Evolutionary conservation across 2,113 vertebrate species (phyloP), one percentile per base, ranked within the genome.

Genomic region (Melanerpes aurifrons): DNA sequence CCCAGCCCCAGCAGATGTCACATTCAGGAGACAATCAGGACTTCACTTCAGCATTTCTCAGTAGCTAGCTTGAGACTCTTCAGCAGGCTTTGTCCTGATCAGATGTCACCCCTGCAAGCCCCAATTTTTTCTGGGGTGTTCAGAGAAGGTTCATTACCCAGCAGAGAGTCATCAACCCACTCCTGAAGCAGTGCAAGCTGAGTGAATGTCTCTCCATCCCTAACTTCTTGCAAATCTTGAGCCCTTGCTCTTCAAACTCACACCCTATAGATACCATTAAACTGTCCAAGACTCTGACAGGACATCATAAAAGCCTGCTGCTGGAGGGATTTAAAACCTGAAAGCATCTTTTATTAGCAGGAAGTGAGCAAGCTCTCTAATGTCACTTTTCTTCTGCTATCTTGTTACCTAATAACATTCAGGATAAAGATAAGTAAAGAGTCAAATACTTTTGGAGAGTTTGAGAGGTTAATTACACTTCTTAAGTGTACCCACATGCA

Each of bases 321-420:
- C 61, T 32, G 13, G 70, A 79, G 40, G 68, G 75, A 90, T 81
- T 95, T 90, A 90, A 89, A 87, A 47, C 32, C 28, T 15, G 8
- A 90, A 77, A 91, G 56, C 73, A 93, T 61, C 47, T 90, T 93
- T 81, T 68, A 87, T 80, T 83, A 90, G 58, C 66, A 81, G 58
- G 37, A 86, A 93, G 37, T 21, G 25, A 94, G 70, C 63, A 89
- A 80, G 89, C 25, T 79, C 81, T 61, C 54, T 47, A 71, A 77
- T 28, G 25, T 37, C 40, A 61, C 58, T 68, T 71, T 81, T 45
- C 81, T 57, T 47, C 72, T 77, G 82, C 77, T 82, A 10, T 12
- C 64, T 82, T 13, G n/a, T 28, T 76, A 87, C 47, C 74, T 69
- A 81, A 83, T 88, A 73, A 79, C 90, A 89, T 19, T 57, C 47